A percentile compares a stretch with the other conserved stretches of the same genome.
Evolutionary conservation across 2,888 invertebrate genomes (phyloP).

Genomic region (Amiota minor): DNA sequence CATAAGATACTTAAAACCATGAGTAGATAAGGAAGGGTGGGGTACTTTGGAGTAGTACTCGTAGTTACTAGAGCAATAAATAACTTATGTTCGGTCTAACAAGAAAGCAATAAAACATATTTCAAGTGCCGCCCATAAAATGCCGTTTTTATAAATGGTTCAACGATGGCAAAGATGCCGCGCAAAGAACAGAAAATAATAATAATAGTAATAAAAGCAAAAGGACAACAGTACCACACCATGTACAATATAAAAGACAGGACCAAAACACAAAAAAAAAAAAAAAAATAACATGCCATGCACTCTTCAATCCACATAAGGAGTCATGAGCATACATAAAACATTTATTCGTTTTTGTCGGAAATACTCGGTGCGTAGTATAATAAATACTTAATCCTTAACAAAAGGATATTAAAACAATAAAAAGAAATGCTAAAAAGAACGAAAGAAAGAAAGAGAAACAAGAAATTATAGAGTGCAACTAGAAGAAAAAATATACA

Average conservation of each 20-base stretch:
- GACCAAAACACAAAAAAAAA: background rate
- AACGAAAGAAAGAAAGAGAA: slow-evolving; percentile 75
- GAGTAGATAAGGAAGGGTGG: too few species aligned
- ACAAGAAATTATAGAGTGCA: background rate
- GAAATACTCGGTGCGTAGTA: slow-evolving; percentile 64
- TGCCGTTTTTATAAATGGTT: background rate
- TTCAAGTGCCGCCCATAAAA: slow-evolving; percentile 10
- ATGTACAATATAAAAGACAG: background rate
- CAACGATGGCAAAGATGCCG: background rate
- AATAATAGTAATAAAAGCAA: background rate
- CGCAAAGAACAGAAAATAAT: background rate
- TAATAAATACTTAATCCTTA: slow-evolving; percentile 66
- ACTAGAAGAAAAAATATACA: too few species aligned
- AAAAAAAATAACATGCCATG: too few species aligned
- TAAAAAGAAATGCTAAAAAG: slow-evolving; percentile 63
- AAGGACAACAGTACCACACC: background rate
- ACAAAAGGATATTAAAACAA: slow-evolving; percentile 66
- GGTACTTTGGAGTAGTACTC: too few species aligned
- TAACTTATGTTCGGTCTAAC: background rate
- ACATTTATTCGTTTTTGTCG: slow-evolving; percentile 66
- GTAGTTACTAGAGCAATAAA: background rate
- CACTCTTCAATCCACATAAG: background rate
- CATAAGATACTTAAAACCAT: too few species aligned
- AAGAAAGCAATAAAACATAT: slow-evolving; percentile 10
- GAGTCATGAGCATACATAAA: slow-evolving; percentile 42